Evolutionary conservation across 2,888 invertebrate species (phyloP).

Genomic region (Gortyna flavago): DNA sequence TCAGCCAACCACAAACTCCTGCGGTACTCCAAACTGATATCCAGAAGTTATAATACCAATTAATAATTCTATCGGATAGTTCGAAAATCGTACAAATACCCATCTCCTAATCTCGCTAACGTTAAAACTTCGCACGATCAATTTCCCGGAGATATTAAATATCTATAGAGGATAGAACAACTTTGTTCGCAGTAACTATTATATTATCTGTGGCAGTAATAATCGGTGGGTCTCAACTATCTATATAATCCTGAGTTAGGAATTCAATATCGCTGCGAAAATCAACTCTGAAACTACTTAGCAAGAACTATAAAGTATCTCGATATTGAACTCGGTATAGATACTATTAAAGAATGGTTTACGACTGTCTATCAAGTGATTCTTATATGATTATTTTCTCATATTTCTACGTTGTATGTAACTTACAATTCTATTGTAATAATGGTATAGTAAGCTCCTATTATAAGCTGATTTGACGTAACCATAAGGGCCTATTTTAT

Average conservation of each 20-base stretch:
- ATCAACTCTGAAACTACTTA: conserved; percentile 20
- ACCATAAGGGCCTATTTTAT: not conserved
- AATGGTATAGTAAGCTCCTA: not conserved
- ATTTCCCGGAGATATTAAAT: conserved; percentile 21
- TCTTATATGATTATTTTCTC: conserved; percentile 23
- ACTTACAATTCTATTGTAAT: not conserved
- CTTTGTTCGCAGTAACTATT: conserved; percentile 32
- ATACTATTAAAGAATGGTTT: conserved; percentile 17
- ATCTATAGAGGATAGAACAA: conserved; percentile 15
- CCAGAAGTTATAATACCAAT: conserved; percentile 6
- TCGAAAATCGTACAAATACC: conserved; percentile 25
- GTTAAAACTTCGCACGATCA: conserved; percentile 34
- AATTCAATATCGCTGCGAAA: conserved; percentile 44
- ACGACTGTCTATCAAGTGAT: conserved; percentile 7
- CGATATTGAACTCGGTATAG: conserved; percentile 24
- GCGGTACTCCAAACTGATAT: conserved; percentile 12
- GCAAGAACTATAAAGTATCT: conserved; percentile 22
- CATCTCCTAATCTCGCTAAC: not conserved
- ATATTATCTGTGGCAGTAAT: too few species aligned
- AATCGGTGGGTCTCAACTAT: not conserved
- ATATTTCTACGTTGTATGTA: not conserved
- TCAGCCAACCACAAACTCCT: not conserved
- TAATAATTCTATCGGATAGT: conserved; percentile 36
- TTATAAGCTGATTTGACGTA: not conserved
- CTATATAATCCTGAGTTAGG: conserved; percentile 9